phyloP scores from a whole-genome alignment of 2,113 vertebrate species.

The Rhea americana region DNA sequence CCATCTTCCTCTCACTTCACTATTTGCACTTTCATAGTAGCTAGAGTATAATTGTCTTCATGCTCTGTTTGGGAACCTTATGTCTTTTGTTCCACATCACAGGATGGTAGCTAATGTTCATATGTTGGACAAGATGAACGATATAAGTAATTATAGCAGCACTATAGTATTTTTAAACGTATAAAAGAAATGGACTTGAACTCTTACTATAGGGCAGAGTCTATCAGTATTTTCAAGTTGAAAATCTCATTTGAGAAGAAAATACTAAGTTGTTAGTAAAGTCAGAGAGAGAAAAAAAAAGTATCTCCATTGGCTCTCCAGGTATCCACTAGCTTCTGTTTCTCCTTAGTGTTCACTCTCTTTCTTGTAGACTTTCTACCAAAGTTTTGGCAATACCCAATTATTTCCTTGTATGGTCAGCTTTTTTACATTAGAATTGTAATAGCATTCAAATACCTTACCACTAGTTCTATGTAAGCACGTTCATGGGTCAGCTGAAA shows the following conservation, averaged over 20 bases:
- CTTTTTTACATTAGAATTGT: background rate
- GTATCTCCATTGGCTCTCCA: background rate
- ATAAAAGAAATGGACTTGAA: background rate
- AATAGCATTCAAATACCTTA: background rate
- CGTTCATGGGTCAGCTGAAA: background rate
- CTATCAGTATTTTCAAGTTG: background rate
- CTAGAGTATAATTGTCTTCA: background rate
- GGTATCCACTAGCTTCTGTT: background rate
- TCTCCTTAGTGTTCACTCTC: background rate
- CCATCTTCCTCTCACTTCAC: background rate
- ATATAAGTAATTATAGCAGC: background rate
- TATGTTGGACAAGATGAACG: background rate
- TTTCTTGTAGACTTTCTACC: background rate
- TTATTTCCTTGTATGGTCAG: background rate
- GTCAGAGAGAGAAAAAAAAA: background rate
- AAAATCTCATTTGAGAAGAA: background rate
- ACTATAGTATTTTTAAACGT: background rate
- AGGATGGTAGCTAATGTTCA: background rate
- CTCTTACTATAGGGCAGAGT: background rate
- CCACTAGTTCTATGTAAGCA: background rate
- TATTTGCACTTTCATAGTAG: background rate
- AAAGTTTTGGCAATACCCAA: background rate
- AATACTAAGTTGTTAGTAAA: background rate
- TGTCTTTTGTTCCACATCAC: background rate
- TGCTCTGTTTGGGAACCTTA: background rate